Evolutionary conservation across 2,888 invertebrate species (phyloP).

Genomic region (Drosophila tripunctata): DNA sequence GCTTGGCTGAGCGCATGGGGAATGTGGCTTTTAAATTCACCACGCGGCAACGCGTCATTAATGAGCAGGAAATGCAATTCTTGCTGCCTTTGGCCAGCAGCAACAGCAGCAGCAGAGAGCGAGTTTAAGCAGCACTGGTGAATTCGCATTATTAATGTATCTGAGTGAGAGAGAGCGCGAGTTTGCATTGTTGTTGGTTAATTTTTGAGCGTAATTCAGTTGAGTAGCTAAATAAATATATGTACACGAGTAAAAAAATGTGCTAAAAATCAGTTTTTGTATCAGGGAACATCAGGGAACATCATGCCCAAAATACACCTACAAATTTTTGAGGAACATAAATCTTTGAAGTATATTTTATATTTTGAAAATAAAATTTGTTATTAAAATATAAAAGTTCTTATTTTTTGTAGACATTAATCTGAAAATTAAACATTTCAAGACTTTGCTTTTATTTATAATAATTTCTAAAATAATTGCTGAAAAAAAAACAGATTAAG

Average conservation of each 20-base stretch:
- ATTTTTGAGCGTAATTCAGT: conserved; percentile 43
- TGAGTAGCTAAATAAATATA: conserved; percentile 4
- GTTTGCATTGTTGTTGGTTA: conserved; percentile 34
- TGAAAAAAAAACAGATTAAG: no score
- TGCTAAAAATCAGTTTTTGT: background rate
- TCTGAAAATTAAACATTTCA: no score
- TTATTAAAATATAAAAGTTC: no score
- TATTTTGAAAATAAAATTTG: no score
- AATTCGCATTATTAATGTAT: conserved; percentile 31
- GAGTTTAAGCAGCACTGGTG: conserved; percentile 48
- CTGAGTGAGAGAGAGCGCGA: conserved; percentile 52
- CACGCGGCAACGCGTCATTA: conserved; percentile 50
- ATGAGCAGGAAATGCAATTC: conserved; percentile 78
- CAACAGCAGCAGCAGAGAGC: no score
- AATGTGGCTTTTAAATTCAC: conserved; percentile 61
- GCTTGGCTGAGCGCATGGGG: conserved; percentile 31
- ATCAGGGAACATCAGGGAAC: no score
- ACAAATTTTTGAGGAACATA: no score
- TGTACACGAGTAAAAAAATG: background rate
- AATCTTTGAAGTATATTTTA: no score
- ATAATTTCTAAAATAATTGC: no score
- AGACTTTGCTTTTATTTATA: no score
- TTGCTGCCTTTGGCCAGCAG: conserved; percentile 33
- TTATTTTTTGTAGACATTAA: no score
- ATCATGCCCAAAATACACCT: no score